Evolutionary conservation across 2,888 invertebrate species (phyloP).

Genomic region (Lymantria dispar): DNA sequence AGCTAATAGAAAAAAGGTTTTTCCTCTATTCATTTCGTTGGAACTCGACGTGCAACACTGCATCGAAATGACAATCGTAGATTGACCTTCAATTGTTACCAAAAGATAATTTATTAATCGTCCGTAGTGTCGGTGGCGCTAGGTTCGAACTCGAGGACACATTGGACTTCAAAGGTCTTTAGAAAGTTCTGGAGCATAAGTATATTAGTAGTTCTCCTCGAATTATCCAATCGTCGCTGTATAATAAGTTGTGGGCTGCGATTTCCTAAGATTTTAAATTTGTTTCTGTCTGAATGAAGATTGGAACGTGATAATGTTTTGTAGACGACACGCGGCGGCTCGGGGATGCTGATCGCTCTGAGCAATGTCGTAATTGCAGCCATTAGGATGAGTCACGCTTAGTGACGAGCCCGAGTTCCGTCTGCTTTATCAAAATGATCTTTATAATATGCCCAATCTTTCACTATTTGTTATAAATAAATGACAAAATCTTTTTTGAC

Average conservation of each 20-base stretch:
- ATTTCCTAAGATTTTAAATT: constrained; percentile 4
- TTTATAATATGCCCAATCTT: constrained; percentile 39
- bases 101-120: constrained; percentile 39
- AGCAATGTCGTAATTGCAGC: constrained; percentile 69
- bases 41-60: constrained; percentile 47
- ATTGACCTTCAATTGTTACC: constrained; percentile 59
- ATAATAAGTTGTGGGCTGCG: not conserved
- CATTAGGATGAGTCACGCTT: constrained; percentile 80
- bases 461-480: constrained; percentile 20
- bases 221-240: not conserved
- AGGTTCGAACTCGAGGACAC: constrained; percentile 29
- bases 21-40: constrained; percentile 46
- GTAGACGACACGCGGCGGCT: constrained; percentile 12
- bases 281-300: constrained; percentile 21
- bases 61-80: constrained; percentile 54
- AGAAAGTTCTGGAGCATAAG: not conserved
- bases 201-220: not conserved
- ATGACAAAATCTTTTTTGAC: too few species aligned
- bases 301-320: constrained; percentile 46
- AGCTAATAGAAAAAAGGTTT: constrained; percentile 51
- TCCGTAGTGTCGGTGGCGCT: constrained; percentile 23
- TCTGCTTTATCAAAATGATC: constrained; percentile 68
- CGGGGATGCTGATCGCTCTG: constrained; percentile 47
- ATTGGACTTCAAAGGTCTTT: not conserved
- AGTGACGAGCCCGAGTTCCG: constrained; percentile 66